Conservation (phyloP, 2,113 vertebrate genomes). For the Oxyruncus cristatus region DNA sequence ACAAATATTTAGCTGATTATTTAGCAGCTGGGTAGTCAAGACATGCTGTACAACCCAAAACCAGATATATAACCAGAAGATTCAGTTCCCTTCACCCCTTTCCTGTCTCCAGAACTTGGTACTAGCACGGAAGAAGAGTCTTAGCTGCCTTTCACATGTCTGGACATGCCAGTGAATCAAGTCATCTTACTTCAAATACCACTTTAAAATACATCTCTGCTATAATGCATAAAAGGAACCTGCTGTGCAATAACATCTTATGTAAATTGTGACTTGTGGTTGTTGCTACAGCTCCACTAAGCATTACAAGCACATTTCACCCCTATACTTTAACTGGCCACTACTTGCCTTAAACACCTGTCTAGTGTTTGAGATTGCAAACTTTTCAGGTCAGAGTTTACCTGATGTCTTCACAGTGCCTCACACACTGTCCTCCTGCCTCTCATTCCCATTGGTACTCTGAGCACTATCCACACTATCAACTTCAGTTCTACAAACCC, state of each 20-base stretch:
- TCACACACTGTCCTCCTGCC: fast-evolving
- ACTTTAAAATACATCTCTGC: conserved; percentile 14
- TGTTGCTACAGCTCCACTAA: conserved; percentile 37
- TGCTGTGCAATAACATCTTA: conserved; percentile 41
- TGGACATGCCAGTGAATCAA: not conserved
- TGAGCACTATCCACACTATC: not conserved
- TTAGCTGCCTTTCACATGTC: not conserved
- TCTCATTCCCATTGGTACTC: not conserved
- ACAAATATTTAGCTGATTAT: conserved; percentile 57
- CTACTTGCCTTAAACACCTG: conserved; percentile 24
- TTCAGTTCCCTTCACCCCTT: not conserved
- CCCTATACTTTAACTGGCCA: not conserved
- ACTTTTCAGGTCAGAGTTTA: conserved; percentile 41
- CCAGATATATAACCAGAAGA: not conserved
- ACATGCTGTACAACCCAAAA: conserved; percentile 42
- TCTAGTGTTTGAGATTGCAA: not conserved
- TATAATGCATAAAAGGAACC: conserved; percentile 35
- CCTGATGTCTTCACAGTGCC: not conserved
- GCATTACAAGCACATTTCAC: conserved; percentile 26
- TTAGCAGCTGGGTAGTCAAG: conserved; percentile 37
- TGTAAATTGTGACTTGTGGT: conserved; percentile 50
- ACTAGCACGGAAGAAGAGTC: not conserved
- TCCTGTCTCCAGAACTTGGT: not conserved
- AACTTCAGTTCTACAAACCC: not conserved
- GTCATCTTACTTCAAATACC: conserved; percentile 16